phyloP scores from a whole-genome alignment of 2,113 vertebrate genomes.

The Cyprinus carpio region DNA sequence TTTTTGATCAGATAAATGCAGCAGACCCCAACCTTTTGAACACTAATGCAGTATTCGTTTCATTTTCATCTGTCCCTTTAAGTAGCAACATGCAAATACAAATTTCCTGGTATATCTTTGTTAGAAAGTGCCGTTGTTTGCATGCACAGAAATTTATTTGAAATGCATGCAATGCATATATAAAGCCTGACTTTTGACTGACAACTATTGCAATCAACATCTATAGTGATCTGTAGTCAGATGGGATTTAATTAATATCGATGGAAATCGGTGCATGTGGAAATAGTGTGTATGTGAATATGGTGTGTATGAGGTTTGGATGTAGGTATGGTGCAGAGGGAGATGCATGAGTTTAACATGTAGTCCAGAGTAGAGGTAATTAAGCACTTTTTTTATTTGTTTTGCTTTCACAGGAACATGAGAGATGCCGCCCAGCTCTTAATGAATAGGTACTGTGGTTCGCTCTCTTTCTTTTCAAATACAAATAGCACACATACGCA shows the following conservation, averaged over 20 bases:
- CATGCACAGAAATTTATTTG: not conserved
- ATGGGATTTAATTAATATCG: not conserved
- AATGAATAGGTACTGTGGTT: constrained; percentile 49
- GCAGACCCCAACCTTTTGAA: not conserved
- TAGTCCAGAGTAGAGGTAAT: constrained; percentile 44
- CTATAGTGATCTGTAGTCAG: not conserved
- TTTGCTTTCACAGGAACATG: constrained; percentile 44
- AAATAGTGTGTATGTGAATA: no score
- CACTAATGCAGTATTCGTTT: not conserved
- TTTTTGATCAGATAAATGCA: not conserved
- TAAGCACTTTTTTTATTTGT: constrained; percentile 50
- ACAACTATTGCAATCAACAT: not conserved
- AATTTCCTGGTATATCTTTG: not conserved
- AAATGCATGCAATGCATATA: not conserved
- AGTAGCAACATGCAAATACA: no score
- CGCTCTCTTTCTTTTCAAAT: constrained; percentile 32
- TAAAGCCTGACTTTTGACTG: not conserved
- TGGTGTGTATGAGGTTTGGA: no score
- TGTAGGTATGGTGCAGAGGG: no score
- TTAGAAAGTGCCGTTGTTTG: not conserved
- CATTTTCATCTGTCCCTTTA: not conserved
- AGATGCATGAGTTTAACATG: constrained; percentile 26
- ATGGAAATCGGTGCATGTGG: not conserved
- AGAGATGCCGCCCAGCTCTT: constrained; percentile 48
- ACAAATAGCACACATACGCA: constrained; percentile 38